A percentile compares a stretch with the other conserved stretches of the same genome.
These are phyloP conservation scores for mouse (Mus musculus) DNA, from an alignment of 2,113 vertebrate species.

Conservation along the genomic window DNA sequence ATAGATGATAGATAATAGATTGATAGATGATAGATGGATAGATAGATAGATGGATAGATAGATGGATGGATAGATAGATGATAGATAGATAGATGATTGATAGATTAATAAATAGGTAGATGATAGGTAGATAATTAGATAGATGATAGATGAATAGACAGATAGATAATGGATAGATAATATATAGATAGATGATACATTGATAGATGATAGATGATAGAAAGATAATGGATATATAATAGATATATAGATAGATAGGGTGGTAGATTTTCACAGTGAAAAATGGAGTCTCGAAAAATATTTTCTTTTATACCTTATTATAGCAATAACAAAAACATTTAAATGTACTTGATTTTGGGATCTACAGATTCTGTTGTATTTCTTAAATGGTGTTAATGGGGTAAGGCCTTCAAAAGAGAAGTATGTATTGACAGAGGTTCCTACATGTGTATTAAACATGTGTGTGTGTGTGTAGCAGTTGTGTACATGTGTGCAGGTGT, in stretches of 20 bases:
- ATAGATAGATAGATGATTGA: too few relatives aligned
- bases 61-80: not conserved
- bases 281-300: conserved; percentile 14
- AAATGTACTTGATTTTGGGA: not conserved
- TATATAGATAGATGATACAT: not conserved
- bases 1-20: too few relatives aligned
- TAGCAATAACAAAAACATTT: conserved; percentile 7
- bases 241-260: not conserved
- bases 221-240: not conserved
- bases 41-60: not conserved
- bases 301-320: not conserved
- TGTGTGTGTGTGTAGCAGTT: not conserved
- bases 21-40: not conserved
- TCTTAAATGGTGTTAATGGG: not conserved
- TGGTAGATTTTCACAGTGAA: not conserved
- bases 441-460: not conserved
- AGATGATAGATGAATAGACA: not conserved
- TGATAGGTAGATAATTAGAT: not conserved
- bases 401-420: not conserved
- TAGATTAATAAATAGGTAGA: too few relatives aligned
- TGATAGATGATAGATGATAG: not conserved
- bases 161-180: too few relatives aligned
- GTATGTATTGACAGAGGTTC: not conserved
- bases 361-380: not conserved
- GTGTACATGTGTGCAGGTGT: not conserved